These are phyloP conservation scores for Geodia barretti DNA, from an alignment of 37 sponge, comb jelly and placozoan genomes.

Conservation along the genomic window DNA sequence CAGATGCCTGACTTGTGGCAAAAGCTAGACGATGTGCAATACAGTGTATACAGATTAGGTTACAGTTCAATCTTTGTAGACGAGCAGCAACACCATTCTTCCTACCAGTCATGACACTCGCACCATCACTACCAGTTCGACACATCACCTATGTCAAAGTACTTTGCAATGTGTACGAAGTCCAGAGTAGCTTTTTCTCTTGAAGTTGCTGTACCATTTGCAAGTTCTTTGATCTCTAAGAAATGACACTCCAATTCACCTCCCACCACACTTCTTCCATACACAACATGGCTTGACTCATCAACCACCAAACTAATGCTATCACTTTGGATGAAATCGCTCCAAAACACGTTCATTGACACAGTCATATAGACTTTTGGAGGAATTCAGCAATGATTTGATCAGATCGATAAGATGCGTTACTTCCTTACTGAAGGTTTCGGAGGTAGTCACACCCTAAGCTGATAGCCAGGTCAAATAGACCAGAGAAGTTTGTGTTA, in stretches of 20 bases:
- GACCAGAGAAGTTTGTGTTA: background rate
- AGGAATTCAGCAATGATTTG: constrained; percentile 8
- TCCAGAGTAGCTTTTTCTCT: too few relatives aligned
- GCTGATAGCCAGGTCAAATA: background rate
- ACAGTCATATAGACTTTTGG: background rate
- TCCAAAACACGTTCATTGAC: background rate
- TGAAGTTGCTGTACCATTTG: too few relatives aligned
- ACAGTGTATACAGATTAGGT: constrained; percentile 16
- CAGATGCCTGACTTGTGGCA: constrained; percentile 7
- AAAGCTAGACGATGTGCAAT: constrained; percentile 16
- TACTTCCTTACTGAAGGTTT: background rate
- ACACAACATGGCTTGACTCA: constrained; percentile 31
- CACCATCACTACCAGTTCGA: constrained; percentile 25
- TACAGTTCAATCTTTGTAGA: background rate
- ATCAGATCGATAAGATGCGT: constrained; percentile 9
- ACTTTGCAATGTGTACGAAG: too few relatives aligned
- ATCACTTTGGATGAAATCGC: background rate
- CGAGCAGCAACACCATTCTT: constrained; percentile 2
- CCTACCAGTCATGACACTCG: constrained; percentile 25
- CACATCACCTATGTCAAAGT: too few relatives aligned
- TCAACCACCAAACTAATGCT: constrained; percentile 4
- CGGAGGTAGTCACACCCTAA: too few relatives aligned
- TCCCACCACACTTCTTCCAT: constrained; percentile 13
- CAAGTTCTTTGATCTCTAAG: too few relatives aligned
- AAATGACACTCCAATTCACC: constrained; percentile 6